Evolutionary conservation across 2,888 invertebrate species (phyloP).

Genomic region (Parochlus steinenii): DNA sequence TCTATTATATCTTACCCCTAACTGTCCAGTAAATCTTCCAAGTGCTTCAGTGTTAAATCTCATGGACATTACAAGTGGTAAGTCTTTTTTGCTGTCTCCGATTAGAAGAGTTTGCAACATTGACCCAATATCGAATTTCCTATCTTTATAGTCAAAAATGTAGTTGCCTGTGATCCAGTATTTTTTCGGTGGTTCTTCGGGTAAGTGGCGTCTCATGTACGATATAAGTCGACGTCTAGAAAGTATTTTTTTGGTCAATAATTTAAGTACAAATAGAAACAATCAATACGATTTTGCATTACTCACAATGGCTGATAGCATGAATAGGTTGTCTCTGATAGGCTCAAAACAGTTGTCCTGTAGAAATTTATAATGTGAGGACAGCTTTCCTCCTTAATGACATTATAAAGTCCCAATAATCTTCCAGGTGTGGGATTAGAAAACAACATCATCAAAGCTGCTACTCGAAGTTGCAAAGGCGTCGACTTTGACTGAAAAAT

Average conservation of each 20-base stretch:
- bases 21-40: conserved; percentile 42
- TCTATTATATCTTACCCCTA: conserved; percentile 19
- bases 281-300: conserved; percentile 7
- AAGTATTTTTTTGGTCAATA: conserved; percentile 13
- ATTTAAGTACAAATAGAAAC: conserved; percentile 1
- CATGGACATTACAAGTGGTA: conserved; percentile 43
- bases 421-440: conserved; percentile 47
- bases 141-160: conserved; percentile 49
- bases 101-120: conserved; percentile 43
- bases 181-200: conserved; percentile 35
- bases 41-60: conserved; percentile 38
- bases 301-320: conserved; percentile 51
- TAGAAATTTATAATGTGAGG: conserved; percentile 52
- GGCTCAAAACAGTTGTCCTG: conserved; percentile 49
- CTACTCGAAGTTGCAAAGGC: conserved; percentile 46
- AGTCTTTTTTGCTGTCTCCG: conserved; percentile 45
- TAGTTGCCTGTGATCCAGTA: conserved; percentile 57
- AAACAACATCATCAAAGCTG: conserved; percentile 45
- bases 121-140: conserved; percentile 39
- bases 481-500: conserved; percentile 49
- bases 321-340: conserved; percentile 46
- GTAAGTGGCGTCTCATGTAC: conserved; percentile 45
- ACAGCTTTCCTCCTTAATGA: conserved; percentile 41
- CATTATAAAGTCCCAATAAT: conserved; percentile 49
- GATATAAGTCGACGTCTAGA: conserved; percentile 44